A percentile compares a stretch with the other conserved stretches of the same genome.
Conservation (phyloP, 2,797 vertebrate genomes). For the Limosa lapponica region DNA sequence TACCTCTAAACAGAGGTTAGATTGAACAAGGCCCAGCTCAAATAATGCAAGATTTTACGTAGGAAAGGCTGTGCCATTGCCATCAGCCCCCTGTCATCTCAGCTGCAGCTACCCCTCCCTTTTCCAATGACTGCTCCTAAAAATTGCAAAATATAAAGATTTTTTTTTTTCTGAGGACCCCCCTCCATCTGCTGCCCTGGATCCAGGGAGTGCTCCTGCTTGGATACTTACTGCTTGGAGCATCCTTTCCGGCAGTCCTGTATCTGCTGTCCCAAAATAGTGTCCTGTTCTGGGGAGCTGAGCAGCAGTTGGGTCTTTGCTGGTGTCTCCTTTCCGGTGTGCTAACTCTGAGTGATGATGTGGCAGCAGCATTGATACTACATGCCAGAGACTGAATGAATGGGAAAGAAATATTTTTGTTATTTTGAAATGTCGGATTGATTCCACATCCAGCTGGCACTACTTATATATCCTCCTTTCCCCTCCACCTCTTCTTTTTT, state of each 20-base stretch:
- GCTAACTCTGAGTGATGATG: background rate
- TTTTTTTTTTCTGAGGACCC: background rate
- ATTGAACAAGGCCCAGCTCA: background rate
- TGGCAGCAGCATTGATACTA: background rate
- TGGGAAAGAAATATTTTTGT: constrained; percentile 45
- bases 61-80: background rate
- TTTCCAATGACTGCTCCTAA: background rate
- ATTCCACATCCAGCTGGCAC: constrained; percentile 34
- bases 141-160: background rate
- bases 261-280: rapidly evolving
- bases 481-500: background rate
- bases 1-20: rapidly evolving
- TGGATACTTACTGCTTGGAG: background rate
- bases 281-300: background rate
- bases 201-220: background rate
- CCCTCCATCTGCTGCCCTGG: background rate
- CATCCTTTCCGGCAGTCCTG: background rate
- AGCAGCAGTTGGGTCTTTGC: background rate
- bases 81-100: background rate
- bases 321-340: background rate
- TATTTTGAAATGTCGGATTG: constrained; percentile 46
- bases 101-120: background rate
- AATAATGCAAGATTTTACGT: background rate
- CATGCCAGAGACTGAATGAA: constrained; percentile 44
- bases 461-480: background rate